These are phyloP conservation scores for Zeuzera pyrina DNA, from an alignment of 2,888 invertebrate species.

Conservation along the genomic window DNA sequence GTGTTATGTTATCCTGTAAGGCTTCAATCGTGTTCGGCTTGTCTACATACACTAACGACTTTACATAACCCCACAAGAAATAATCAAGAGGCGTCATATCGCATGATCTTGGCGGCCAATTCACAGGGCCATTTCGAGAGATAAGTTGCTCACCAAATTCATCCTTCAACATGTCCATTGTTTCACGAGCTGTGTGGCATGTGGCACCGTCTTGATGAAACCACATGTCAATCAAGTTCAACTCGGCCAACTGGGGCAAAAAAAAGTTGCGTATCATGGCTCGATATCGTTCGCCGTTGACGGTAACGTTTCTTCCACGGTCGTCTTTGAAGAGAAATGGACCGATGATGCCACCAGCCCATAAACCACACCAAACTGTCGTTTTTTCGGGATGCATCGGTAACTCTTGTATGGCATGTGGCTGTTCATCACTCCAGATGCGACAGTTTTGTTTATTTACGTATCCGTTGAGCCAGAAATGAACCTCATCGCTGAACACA, in stretches of 20 bases:
- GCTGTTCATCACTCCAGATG: slow-evolving; percentile 1
- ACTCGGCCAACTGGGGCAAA: slow-evolving; percentile 17
- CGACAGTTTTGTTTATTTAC: background rate
- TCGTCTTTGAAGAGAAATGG: slow-evolving; percentile 29
- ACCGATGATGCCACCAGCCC: slow-evolving; percentile 30
- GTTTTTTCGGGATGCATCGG: slow-evolving; percentile 28
- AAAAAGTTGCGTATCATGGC: slow-evolving; percentile 24
- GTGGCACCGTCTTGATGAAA: slow-evolving; percentile 25
- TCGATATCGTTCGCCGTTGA: slow-evolving; percentile 26
- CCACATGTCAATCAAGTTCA: slow-evolving; percentile 16
- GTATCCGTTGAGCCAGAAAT: too few species aligned
- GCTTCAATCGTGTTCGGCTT: background rate
- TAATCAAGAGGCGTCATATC: background rate
- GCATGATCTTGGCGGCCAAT: slow-evolving; percentile 1
- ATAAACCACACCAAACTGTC: slow-evolving; percentile 38
- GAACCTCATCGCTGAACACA: too few species aligned
- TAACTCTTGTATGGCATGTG: slow-evolving; percentile 13
- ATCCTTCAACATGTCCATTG: slow-evolving; percentile 21
- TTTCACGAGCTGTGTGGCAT: slow-evolving; percentile 22
- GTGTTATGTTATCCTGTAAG: background rate
- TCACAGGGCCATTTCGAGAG: too few species aligned
- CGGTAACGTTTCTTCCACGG: slow-evolving; percentile 23
- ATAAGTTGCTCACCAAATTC: slow-evolving; percentile 14
- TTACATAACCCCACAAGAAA: too few species aligned
- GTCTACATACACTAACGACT: too few species aligned